Base-by-base conservation (phyloP, 2,888 invertebrate genomes). In the Coremacera marginata region DNA sequence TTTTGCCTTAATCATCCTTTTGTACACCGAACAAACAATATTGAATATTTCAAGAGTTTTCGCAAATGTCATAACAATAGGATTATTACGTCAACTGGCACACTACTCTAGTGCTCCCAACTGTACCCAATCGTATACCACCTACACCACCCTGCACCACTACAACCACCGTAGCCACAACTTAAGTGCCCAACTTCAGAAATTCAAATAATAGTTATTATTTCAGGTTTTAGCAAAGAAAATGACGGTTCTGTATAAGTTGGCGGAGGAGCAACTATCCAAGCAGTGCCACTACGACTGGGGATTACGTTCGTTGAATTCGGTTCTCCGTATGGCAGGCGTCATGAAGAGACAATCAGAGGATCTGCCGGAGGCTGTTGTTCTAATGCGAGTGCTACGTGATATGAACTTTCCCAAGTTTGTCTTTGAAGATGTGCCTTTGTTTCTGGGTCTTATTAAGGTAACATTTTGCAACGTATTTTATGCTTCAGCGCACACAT, bases 361-460 rank as follows among this genome's bases (percentile, higher is more conserved):
- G 4, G 94, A 95, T 78, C 91, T 97, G 2, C 92, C 94, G 22
- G 98, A 98, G 91, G 94, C 95, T 81, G 92, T 96, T 83, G 95
- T 98, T 5, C 91, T 98, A 25, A 97, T 98, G 96, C 92, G 96
- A 84, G 97, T 97, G 1, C 90, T 98, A 52, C 92, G 96, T 83
- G 97, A 97, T 85, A 96, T 97, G 95, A 98, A 97, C 89, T 92
- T 96, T 83, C 97, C 98, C 0, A 98, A 98, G 89, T 97, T 98
- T 88, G 94, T 97, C 27, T 96, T 93, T 85, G 97, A 97, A 85
- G 98, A 98, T 88, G 95, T 96, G 1, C 96, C 96, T 0, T 90
- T 97, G 9, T 98, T 98, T 90, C 89, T 96, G 82, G 97, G 96
- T 1, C 91, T 97, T 72, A 96, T 90, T 79, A 93, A 94, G 83